Percentiles rank a stretch among this genome's conserved stretches.
phyloP scores from a whole-genome alignment of 2,797 vertebrate genomes.

The Xiphophorus birchmanni region DNA sequence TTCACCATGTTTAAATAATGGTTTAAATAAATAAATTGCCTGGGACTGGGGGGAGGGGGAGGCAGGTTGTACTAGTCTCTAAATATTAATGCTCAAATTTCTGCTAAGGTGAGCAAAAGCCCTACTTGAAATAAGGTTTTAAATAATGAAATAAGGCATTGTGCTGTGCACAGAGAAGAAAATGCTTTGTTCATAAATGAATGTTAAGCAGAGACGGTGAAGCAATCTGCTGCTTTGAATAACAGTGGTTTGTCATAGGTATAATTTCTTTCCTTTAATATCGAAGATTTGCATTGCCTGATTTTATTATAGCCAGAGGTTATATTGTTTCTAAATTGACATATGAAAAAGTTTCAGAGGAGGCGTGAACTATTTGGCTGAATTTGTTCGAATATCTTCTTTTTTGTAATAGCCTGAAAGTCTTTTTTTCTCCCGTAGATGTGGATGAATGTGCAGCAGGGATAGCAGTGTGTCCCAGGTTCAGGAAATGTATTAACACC shows the following conservation, averaged over 20 bases:
- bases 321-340: not conserved
- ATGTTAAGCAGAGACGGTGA: slow-evolving; percentile 42
- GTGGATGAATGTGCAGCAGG: slow-evolving; percentile 92
- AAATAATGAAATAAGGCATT: slow-evolving; percentile 61
- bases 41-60: rapidly evolving
- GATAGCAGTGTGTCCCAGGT: slow-evolving; percentile 88
- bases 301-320: slow-evolving; percentile 17
- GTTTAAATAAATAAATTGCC: not conserved
- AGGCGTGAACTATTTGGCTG: slow-evolving; percentile 6
- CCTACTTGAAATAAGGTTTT: slow-evolving; percentile 51
- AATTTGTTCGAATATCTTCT: slow-evolving; percentile 15
- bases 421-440: slow-evolving; percentile 76
- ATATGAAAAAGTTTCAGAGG: not conserved
- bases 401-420: not conserved
- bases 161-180: slow-evolving; percentile 44
- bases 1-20: not conserved
- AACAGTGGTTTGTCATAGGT: slow-evolving; percentile 33
- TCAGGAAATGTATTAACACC: slow-evolving; percentile 95
- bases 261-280: slow-evolving; percentile 26
- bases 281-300: slow-evolving; percentile 2
- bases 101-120: slow-evolving; percentile 60
- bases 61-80: slow-evolving; percentile 24
- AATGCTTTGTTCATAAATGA: slow-evolving; percentile 63
- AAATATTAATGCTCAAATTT: slow-evolving; percentile 63
- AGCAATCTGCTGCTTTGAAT: slow-evolving; percentile 28